Percentiles rank a stretch among this genome's conserved stretches.
Evolutionary conservation across 2,113 vertebrate genomes (phyloP).

Genomic region (Lepisosteus oculatus): DNA sequence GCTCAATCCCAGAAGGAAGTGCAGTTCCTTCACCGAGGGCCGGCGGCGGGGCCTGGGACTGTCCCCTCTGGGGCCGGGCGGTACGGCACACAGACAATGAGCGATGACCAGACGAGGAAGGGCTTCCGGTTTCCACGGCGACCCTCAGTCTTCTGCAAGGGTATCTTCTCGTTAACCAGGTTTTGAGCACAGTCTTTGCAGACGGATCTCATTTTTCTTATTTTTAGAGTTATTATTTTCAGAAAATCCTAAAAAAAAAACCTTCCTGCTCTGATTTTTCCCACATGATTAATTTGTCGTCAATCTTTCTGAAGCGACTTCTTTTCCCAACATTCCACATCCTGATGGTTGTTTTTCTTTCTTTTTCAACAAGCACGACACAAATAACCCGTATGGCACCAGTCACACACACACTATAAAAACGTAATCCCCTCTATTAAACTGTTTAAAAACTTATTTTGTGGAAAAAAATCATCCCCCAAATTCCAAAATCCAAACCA

Average conservation of each 20-base stretch:
- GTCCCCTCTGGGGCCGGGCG: not conserved
- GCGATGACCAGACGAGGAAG: not conserved
- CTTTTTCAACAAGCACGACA: no score
- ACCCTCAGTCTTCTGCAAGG: not conserved
- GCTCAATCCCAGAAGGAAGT: slow-evolving; percentile 5
- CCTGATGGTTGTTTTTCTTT: no score
- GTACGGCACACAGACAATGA: slow-evolving; percentile 2
- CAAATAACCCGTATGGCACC: no score
- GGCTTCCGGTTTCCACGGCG: not conserved
- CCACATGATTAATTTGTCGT: no score
- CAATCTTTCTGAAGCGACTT: no score
- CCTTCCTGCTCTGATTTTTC: not conserved
- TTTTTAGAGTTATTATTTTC: slow-evolving; percentile 18
- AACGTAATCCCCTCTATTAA: not conserved
- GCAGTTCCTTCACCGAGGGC: not conserved
- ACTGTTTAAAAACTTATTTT: not conserved
- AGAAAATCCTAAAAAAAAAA: not conserved
- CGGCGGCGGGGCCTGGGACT: not conserved
- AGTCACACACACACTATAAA: no score
- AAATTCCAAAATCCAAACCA: no score
- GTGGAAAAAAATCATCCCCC: no score
- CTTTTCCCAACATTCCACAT: no score
- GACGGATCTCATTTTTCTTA: slow-evolving; percentile 12
- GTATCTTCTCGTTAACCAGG: not conserved
- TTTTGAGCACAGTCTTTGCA: not conserved